Base-by-base conservation (phyloP, 2,888 invertebrate genomes). In the Tanaodytes sp. region DNA sequence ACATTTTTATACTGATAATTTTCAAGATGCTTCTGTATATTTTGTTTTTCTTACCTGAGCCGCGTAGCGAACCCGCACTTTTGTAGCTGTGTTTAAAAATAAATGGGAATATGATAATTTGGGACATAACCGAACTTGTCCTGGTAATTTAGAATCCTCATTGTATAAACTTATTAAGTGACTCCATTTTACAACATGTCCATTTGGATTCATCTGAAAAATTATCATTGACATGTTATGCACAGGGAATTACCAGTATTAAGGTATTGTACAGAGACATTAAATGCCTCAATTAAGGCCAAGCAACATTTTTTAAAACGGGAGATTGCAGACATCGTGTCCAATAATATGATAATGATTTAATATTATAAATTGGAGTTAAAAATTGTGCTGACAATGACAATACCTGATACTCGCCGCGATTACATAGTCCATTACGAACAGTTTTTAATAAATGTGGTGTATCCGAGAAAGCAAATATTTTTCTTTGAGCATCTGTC, bases 381-480 rank as follows among this genome's bases (percentile, higher is more conserved):
- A n/a, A n/a, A n/a, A n/a, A n/a, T n/a, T n/a, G n/a, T n/a, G n/a
- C n/a, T n/a, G n/a, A n/a, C n/a, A n/a, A n/a, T n/a, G n/a, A n/a
- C n/a, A n/a, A n/a, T n/a, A 40, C 40, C 40, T 40, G 18, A 40
- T 18, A 19, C 4, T 19, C 9, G 2, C 19, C 19, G 11, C 11
- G 8, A 11, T 40, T 18, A 11, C n/a, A n/a, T n/a, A 42, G 12
- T 8, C 12, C 4, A 12, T 42, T 42, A 1, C 42, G 20, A n/a
- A 42, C 14, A 42, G 42, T 42, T 18, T 20, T 51, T 5, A 42
- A 12, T 23, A 42, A 12, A 23, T 42, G 42, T 12, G 42, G 42
- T 2, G 42, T 42, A 42, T 42, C 42, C 5, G 20, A 42, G 23
- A 42, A 42, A 12, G 14, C 23, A 23, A 20, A 42, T 23, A 42